Evolutionary conservation across 2,113 vertebrate species (phyloP), one percentile per base, ranked within the genome.

Genomic region (Panthera tigris): DNA sequence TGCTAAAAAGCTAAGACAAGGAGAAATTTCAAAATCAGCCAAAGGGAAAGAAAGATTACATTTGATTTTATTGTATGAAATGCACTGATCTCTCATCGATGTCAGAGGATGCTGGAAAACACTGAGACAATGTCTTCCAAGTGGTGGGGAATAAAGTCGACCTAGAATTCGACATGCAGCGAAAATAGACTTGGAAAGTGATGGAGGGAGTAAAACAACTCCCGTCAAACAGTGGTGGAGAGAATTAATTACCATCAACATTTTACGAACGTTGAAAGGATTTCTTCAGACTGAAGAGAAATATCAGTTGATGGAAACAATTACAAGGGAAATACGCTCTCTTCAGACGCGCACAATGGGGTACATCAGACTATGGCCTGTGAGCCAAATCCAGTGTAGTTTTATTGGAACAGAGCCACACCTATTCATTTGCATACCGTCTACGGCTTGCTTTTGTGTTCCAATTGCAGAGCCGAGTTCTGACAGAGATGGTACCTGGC

Each of bases 131-230:
- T 4, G 41, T 45, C 21, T 86, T 66, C 50, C 16, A 92, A 82
- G 55, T 31, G 6, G 31, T 39, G 48, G 19, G 2, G 1, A 0
- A 13, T 27, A 41, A 12, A 11, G 1, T 31, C 41, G 21, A 63
- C 66, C 3, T 78, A 31, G 21, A 79, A 92, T 89, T 86, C 31
- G 13, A 19, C 27, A 36, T 2, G 45, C 4, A 3, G 18, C n/a
- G 55, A 84, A 83, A 91, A 36, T n/a, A 25, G 29, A 41, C 19
- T 89, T 84, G 39, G 69, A 21, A 93, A 86, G 48, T 89, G 63
- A 23, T 31, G 13, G 13, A 36, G 36, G 83, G 13, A 52, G 45
- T 36, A 73, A 94, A 74, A 69, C 23, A 4, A n/a, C 91, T 41
- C 18, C 50, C 13, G 5, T 71, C 57, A 89, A 61, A 81, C 4